Evolutionary conservation across 1,140 invertebrate genomes (phyloP), one percentile per base, ranked within the genome.

Genomic region (Subanguina moxae): DNA sequence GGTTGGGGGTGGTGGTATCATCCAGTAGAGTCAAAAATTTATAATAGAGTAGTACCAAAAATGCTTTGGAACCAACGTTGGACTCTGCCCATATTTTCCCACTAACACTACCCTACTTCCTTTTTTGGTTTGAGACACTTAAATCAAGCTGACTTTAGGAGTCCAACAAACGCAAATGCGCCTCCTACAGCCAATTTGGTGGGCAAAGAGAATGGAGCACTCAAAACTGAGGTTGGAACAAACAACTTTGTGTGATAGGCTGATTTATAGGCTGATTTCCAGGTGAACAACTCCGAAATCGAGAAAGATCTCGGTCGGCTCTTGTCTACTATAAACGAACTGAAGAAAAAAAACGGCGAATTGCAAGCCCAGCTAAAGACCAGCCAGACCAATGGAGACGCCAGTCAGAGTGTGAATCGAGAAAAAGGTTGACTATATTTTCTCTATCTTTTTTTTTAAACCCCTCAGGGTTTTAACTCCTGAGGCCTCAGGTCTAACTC

Each of bases 261-360:
- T 61, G 19, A 45, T 32, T 61, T 61, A 38, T n/a, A 52, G 48
- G 23, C 32, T 38, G 32, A 38, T 38, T 38, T 38, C 32, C 48
- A 52, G 17, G n/a, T 52, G 17, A 21, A 52, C 48, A 52, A 52
- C 23, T 52, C 38, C 0, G 75, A 74, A 68, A 70, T 78, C n/a
- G 74, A 80, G 58, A 73, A 68, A 45, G 77, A 79, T 61, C 65
- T 79, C 19, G 62, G 43, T 25, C 57, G 67, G 48, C 59, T 80
- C 38, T 73, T 80, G 28, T 42, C 38, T 1, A 66, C 42, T 27
- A 80, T 80, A 57, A 62, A 64, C 43, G 78, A 80, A 23, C 65
- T 80, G 43, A 76, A 78, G 57, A 63, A 68, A 27, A 65, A 74
- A 23, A 76, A 75, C 58, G 38, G 57, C n/a, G 76, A 78, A 38